Base-by-base conservation (phyloP, 1,140 invertebrate genomes). In the Heliconius nattereri region DNA sequence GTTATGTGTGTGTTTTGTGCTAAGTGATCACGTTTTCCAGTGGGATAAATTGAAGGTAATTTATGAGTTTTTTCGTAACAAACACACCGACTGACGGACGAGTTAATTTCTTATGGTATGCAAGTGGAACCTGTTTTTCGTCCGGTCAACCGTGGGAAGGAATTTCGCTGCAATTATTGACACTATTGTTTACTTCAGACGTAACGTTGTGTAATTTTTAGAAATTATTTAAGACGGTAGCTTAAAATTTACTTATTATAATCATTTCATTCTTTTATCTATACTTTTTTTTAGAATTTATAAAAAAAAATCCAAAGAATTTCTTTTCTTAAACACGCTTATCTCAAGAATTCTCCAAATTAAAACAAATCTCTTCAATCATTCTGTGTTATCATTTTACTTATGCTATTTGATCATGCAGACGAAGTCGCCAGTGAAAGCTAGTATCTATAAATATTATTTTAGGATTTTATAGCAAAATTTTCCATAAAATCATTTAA, bases 121-220 rank as follows among this genome's bases (percentile, higher is more conserved):
- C 88, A 91, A 90, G 78, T 74, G 60, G 83, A 86, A 93, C 90
- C 88, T 85, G 91, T 91, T 94, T 91, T 89, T 89, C 82, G 87
- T 90, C 87, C 90, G 90, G 85, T 85, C 84, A 85, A 89, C 89
- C 92, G 91, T 94, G 92, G 91, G 92, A 94, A 92, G 88, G 86
- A 84, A 92, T 91, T 87, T 86, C 80, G 84, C 84, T 90, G 75
- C 45, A 75, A 75, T 75, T 75, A 74, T 57, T 73, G 76, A 73
- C 23, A 73, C 37, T 49, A 49, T 73, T 49, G 72, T 73, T 76
- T 76, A 66, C 66, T 32, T 76, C 23, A 29, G 29, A 66, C 66
- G 60, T 76, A 49, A 71, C 26, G n/a, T 71, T 77, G 76, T 52
- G 76, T 77, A 71, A 77, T 37, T 23, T 35, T 57, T 23, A 8